A percentile compares a stretch with the other conserved stretches of the same genome.
These are phyloP conservation scores for Pedionomus torquatus DNA, from an alignment of 2,113 vertebrate species.

Conservation along the genomic window DNA sequence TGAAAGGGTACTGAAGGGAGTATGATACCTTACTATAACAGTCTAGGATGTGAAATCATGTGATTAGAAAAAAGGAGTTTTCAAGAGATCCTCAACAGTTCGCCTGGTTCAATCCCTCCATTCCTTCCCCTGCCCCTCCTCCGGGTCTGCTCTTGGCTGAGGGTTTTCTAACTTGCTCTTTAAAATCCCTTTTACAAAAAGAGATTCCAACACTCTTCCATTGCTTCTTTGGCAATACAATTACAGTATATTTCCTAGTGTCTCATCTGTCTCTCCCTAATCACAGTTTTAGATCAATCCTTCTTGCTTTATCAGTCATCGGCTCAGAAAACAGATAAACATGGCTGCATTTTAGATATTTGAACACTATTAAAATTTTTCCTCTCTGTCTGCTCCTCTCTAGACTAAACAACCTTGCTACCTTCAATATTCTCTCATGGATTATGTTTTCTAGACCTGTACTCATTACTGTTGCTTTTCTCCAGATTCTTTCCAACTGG, in stretches of 20 bases:
- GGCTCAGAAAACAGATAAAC: not conserved
- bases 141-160: not conserved
- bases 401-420: constrained; percentile 39
- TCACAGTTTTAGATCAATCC: not conserved
- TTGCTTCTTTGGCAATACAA: not conserved
- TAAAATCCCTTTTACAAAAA: not conserved
- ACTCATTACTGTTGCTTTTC: not conserved
- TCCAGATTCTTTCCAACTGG: constrained; percentile 24
- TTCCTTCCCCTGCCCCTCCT: fast-evolving
- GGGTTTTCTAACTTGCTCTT: not conserved
- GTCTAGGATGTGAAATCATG: not conserved
- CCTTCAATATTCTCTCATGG: not conserved
- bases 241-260: not conserved
- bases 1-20: not conserved
- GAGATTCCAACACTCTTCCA: not conserved
- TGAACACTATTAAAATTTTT: not conserved
- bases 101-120: not conserved
- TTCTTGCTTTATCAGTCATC: constrained; percentile 4
- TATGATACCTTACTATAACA: not conserved
- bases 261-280: not conserved
- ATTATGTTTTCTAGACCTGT: constrained; percentile 22
- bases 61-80: not conserved
- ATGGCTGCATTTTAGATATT: not conserved
- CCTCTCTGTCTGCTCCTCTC: not conserved
- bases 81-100: not conserved